Evolutionary conservation across 2,888 invertebrate species (phyloP), one percentile per base, ranked within the genome.

Genomic region (Napeogenes sylphis): DNA sequence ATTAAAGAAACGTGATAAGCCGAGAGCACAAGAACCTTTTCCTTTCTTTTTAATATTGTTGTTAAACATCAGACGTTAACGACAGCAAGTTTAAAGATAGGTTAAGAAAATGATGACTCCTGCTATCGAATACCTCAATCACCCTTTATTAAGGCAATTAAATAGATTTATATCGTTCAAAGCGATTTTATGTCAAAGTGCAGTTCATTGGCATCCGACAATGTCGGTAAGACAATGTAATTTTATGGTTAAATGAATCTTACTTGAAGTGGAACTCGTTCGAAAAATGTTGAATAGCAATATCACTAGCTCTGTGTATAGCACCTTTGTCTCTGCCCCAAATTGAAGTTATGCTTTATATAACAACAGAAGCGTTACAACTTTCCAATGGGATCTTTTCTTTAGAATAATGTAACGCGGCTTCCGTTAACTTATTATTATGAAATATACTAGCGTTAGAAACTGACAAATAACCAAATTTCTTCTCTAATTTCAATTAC

Each of bases 121-220:
- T 74, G 75, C 85, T 84, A 85, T 85, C 82, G 77, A 80, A 84
- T 83, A 80, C 83, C 84, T 83, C 80, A 82, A 82, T 86, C 87
- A 82, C 81, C 80, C 82, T 90, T 90, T 90, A 90, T 89, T 87
- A 84, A 84, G 85, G 87, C 75, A 88, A 89, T 89, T 82, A 90
- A 90, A 87, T 81, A 83, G 86, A 89, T 90, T 90, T 89, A 89
- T 86, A 82, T 81, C 84, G 74, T 81, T 82, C 82, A 84, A 85
- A 85, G 84, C 81, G 77, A 90, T 88, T 90, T 90, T 85, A 90
- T 90, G 90, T 89, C 90, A 89, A 90, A 90, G 89, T 87, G 89
- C 83, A 90, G 90, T 90, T 90, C 90, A 90, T 87, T 89, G 90
- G 83, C 90, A 89, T 84, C 75, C 82, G 77, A 87, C 89, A 88